Percentiles rank a stretch among this genome's conserved stretches.
Conservation (phyloP, 2,888 invertebrate genomes). For the Isotomurus palustris region DNA sequence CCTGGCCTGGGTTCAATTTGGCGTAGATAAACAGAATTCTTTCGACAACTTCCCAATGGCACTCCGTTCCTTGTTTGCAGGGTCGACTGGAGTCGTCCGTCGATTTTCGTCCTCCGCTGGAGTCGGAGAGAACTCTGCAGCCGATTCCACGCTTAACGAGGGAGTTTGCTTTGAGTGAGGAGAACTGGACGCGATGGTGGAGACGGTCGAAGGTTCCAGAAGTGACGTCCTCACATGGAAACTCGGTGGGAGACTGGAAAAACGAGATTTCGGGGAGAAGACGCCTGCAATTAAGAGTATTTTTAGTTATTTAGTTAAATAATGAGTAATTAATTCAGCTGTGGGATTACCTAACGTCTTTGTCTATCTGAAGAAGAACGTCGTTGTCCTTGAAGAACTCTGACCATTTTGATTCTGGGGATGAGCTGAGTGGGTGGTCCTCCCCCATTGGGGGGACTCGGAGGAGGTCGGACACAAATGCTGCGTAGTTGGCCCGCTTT, state of each 20-base stretch:
- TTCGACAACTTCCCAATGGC: conserved; percentile 98
- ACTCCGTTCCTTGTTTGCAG: conserved; percentile 4
- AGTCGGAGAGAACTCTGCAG: not conserved
- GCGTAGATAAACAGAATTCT: conserved; percentile 95
- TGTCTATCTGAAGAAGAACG: conserved; percentile 94
- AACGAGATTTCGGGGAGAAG: conserved; percentile 95
- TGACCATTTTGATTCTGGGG: conserved; percentile 93
- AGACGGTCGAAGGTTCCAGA: conserved; percentile 77
- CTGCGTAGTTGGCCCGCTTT: conserved; percentile 74
- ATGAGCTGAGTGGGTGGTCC: conserved; percentile 91
- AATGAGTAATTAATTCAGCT: not conserved
- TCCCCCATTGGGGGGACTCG: conserved; percentile 54
- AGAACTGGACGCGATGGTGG: conserved; percentile 81
- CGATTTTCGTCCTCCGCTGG: not conserved
- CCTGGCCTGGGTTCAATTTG: conserved; percentile 95
- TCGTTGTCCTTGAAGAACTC: conserved; percentile 96
- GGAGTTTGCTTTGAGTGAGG: conserved; percentile 78
- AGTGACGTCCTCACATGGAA: conserved; percentile 75
- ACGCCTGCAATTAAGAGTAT: conserved; percentile 54
- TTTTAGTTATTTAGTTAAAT: not conserved
- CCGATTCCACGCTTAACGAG: conserved; percentile 83
- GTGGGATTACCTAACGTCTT: conserved; percentile 70
- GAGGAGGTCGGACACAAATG: conserved; percentile 68
- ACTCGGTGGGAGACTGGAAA: conserved; percentile 91
- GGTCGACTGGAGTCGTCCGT: not conserved